phyloP scores from a whole-genome alignment of 2,888 invertebrate species.

The Phalera bucephala region DNA sequence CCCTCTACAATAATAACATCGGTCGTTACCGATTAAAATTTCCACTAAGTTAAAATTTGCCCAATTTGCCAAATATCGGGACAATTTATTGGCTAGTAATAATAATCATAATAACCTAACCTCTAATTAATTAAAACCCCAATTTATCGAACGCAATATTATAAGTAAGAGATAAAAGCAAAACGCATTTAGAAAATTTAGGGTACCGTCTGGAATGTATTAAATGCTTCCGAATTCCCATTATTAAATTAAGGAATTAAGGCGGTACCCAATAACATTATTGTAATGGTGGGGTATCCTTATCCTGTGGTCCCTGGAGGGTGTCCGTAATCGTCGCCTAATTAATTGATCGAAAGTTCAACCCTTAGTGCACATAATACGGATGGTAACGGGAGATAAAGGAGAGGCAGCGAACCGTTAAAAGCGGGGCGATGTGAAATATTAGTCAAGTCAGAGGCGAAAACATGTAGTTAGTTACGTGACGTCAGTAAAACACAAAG shows the following conservation, averaged over 20 bases:
- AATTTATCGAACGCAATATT: slow-evolving; percentile 17
- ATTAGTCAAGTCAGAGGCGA: slow-evolving; percentile 75
- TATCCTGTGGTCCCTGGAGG: slow-evolving; percentile 57
- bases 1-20: no score
- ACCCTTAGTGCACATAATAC: slow-evolving; percentile 74
- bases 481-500: slow-evolving; percentile 74
- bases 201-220: slow-evolving; percentile 27
- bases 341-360: slow-evolving; percentile 82
- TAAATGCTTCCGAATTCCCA: slow-evolving; percentile 33
- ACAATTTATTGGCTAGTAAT: no score
- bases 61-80: no score
- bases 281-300: slow-evolving; percentile 59
- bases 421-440: slow-evolving; percentile 77
- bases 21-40: no score
- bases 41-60: no score
- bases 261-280: slow-evolving; percentile 59
- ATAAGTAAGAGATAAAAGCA: slow-evolving; percentile 26
- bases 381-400: slow-evolving; percentile 76
- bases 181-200: slow-evolving; percentile 30
- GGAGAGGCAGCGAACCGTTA: slow-evolving; percentile 71
- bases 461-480: slow-evolving; percentile 73
- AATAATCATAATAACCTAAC: no score
- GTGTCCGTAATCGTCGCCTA: slow-evolving; percentile 70
- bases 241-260: slow-evolving; percentile 58
- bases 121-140: slow-evolving; percentile 25